These are phyloP conservation scores for Calyptomena viridis DNA, from an alignment of 2,113 vertebrate genomes.

Conservation along the genomic window DNA sequence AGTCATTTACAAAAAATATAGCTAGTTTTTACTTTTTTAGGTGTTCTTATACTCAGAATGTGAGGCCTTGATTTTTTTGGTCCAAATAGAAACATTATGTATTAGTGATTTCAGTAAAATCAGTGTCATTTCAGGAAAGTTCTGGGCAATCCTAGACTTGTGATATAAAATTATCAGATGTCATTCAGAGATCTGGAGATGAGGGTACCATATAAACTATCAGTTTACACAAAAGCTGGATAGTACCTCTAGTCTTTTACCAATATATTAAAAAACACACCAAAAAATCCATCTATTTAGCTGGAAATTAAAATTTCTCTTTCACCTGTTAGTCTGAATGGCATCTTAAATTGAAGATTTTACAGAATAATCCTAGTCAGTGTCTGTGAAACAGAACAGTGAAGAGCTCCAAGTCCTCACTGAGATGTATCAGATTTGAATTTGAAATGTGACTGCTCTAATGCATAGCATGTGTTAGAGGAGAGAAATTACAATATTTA, in stretches of 20 bases:
- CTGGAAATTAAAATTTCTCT: not conserved
- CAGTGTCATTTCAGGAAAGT: not conserved
- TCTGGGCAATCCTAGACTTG: not conserved
- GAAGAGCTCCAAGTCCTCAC: not conserved
- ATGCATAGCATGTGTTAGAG: not conserved
- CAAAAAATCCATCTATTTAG: not conserved
- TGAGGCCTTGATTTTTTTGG: not conserved
- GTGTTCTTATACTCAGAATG: not conserved
- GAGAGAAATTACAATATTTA: slow-evolving; percentile 16
- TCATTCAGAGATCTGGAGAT: not conserved
- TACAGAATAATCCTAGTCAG: not conserved
- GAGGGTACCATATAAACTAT: not conserved
- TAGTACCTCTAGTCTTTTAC: not conserved
- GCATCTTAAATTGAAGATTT: not conserved
- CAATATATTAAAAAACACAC: not conserved
- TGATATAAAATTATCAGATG: not conserved
- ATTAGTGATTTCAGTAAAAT: not conserved
- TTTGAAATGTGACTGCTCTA: slow-evolving; percentile 9
- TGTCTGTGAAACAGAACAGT: not conserved
- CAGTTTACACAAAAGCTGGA: not conserved
- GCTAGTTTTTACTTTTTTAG: fast-evolving
- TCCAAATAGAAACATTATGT: not conserved
- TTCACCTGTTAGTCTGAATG: not conserved
- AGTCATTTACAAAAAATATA: not conserved
- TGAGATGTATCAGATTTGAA: not conserved